A percentile compares a stretch with the other conserved stretches of the same genome.
These are phyloP conservation scores for Gobio gobio DNA, from an alignment of 2,113 vertebrate species.

Conservation along the genomic window DNA sequence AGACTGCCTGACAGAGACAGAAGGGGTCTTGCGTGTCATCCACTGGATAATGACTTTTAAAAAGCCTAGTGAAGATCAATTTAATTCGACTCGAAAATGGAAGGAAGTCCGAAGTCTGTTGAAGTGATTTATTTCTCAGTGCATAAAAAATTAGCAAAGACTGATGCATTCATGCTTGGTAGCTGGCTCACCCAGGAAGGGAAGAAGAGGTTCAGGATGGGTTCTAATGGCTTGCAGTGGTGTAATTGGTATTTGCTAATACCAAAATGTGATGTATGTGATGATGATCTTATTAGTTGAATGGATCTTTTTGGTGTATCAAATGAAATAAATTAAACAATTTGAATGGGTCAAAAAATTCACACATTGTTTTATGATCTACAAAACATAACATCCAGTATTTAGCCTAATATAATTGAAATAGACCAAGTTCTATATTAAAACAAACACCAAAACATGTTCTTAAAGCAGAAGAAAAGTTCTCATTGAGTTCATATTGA, in stretches of 20 bases:
- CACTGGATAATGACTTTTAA: constrained; percentile 20
- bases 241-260: background rate
- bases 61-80: constrained; percentile 1
- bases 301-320: background rate
- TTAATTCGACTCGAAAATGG: background rate
- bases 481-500: background rate
- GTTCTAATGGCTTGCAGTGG: background rate
- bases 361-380: too few species aligned
- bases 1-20: background rate
- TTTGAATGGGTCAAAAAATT: background rate
- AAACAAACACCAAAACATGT: too few species aligned
- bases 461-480: too few species aligned
- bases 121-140: constrained; percentile 6
- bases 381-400: too few species aligned
- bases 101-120: background rate
- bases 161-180: background rate
- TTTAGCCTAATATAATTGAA: too few species aligned
- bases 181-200: background rate
- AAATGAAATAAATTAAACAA: too few species aligned
- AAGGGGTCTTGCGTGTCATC: background rate
- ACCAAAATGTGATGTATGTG: background rate
- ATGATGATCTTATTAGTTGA: background rate
- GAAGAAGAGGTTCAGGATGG: background rate
- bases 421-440: too few species aligned
- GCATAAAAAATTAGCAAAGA: background rate